These are phyloP conservation scores for rat (Rattus norvegicus) DNA, from an alignment of 2,113 vertebrate genomes.

Conservation along the genomic window DNA sequence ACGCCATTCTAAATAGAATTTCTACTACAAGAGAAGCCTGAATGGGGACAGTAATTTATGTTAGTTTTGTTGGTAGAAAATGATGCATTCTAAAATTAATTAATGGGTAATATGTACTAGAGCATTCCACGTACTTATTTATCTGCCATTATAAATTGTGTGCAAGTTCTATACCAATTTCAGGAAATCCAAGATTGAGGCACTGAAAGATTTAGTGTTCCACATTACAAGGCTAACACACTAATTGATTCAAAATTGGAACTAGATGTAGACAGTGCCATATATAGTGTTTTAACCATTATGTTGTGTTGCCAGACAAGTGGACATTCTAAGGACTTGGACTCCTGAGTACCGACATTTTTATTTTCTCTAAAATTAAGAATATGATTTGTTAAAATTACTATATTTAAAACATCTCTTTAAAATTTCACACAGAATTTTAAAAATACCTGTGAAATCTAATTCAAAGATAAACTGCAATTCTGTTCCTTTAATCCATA, in stretches of 20 bases:
- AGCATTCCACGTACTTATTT: background rate
- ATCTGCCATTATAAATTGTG: background rate
- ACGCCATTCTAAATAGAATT: background rate
- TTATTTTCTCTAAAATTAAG: background rate
- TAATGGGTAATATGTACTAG: background rate
- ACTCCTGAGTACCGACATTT: background rate
- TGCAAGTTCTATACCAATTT: background rate
- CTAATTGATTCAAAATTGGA: background rate
- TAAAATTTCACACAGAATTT: background rate
- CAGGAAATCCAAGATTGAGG: background rate
- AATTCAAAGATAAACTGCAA: background rate
- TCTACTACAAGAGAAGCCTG: background rate
- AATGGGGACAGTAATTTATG: background rate
- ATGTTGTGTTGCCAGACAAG: background rate
- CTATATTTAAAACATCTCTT: background rate
- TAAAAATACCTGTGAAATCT: background rate
- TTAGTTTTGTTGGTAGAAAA: background rate
- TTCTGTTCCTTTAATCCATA: background rate
- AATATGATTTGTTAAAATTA: slow-evolving; percentile 31
- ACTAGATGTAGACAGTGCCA: background rate
- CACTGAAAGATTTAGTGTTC: background rate
- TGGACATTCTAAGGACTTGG: background rate
- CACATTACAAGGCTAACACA: background rate
- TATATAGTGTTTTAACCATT: background rate
- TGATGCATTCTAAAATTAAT: background rate